These are phyloP conservation scores for Hydractinia echinata DNA, from an alignment of 30 jellyfish, hydroid and myxozoan genomes.

Conservation along the genomic window DNA sequence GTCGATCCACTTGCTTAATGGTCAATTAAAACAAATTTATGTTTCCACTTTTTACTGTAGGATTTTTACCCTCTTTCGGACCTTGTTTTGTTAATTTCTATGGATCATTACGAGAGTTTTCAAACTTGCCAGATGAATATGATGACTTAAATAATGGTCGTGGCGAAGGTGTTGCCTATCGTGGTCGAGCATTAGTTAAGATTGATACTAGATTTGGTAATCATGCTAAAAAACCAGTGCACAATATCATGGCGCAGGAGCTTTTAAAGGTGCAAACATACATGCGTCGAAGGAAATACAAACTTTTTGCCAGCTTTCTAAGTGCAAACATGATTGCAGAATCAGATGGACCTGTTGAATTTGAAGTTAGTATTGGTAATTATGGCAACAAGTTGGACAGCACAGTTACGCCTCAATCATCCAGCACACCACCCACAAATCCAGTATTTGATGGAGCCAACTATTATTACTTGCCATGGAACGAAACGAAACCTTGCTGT, in stretches of 20 bases:
- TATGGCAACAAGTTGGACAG: slow-evolving; percentile 88
- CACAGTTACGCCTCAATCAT: slow-evolving; percentile 88
- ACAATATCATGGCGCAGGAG: slow-evolving; percentile 75
- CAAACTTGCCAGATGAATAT: slow-evolving; percentile 68
- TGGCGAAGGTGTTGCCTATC: slow-evolving; percentile 91
- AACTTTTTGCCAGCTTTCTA: slow-evolving; percentile 79
- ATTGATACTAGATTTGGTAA: slow-evolving; percentile 81
- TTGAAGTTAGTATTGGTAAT: slow-evolving; percentile 95
- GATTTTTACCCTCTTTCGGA: slow-evolving; percentile 86
- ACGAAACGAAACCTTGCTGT: slow-evolving; percentile 94
- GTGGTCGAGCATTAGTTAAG: slow-evolving; percentile 82
- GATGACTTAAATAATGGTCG: slow-evolving; percentile 69
- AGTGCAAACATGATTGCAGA: slow-evolving; percentile 76
- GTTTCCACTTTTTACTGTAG: slow-evolving; percentile 18
- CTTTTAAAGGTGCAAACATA: slow-evolving; percentile 62
- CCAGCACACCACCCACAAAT: slow-evolving; percentile 91
- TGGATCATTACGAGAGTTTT: slow-evolving; percentile 81
- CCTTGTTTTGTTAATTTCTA: slow-evolving; percentile 76
- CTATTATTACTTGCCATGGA: slow-evolving; percentile 89
- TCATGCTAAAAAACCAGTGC: slow-evolving; percentile 80
- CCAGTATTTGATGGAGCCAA: slow-evolving; percentile 88
- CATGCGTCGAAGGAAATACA: slow-evolving; percentile 75
- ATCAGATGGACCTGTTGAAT: slow-evolving; percentile 88
- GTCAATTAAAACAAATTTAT: not conserved
- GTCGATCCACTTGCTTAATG: not conserved